Conservation (phyloP, 2,113 vertebrate species). For the Microcebus tavaratra region DNA sequence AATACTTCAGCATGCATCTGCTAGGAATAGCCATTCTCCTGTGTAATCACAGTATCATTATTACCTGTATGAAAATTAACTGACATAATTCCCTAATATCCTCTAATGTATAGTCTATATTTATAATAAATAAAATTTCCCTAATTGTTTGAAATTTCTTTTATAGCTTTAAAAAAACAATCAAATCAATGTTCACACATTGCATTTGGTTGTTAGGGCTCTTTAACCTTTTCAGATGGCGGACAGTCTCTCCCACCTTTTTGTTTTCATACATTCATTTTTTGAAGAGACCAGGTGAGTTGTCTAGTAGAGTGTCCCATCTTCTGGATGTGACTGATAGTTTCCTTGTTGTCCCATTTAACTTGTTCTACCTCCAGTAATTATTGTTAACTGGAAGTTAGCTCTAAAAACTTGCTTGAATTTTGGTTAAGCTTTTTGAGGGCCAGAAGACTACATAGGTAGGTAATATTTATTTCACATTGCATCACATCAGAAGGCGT, state of each 20-base stretch:
- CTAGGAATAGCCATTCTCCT: not conserved
- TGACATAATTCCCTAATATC: not conserved
- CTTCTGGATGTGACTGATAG: not conserved
- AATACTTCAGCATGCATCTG: not conserved
- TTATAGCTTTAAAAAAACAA: not conserved
- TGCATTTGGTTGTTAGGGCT: not conserved
- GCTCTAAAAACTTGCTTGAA: not conserved
- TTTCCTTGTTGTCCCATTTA: not conserved
- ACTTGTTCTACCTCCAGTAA: not conserved
- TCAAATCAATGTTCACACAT: not conserved
- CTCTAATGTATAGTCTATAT: not conserved
- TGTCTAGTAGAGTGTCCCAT: not conserved
- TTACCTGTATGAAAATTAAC: not conserved
- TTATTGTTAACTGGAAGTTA: not conserved
- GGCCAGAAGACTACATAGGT: not conserved
- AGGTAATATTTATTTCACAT: not conserved
- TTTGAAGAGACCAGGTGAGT: not conserved
- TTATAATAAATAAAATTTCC: not conserved
- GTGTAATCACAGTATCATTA: not conserved
- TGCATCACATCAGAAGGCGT: not conserved
- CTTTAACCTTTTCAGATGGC: not conserved
- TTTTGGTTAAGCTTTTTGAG: not conserved
- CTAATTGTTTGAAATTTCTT: not conserved
- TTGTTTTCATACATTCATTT: not conserved
- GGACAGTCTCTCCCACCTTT: not conserved